Evolutionary conservation across 30 jellyfish, hydroid and myxozoan species (phyloP), one percentile per base, ranked within the genome.

Genomic region (Mastigias papua): DNA sequence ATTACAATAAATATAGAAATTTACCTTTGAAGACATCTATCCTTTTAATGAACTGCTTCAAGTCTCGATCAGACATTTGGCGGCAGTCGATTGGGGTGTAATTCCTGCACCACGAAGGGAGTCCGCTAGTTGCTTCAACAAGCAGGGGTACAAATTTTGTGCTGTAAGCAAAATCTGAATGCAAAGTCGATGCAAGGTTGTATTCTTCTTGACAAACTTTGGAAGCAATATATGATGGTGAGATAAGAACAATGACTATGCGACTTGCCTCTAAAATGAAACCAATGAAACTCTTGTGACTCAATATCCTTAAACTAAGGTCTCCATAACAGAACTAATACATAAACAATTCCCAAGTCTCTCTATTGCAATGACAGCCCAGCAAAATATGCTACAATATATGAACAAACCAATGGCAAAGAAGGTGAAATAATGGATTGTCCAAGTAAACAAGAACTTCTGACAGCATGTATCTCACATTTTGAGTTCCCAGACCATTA

Each of bases 141-240:
- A 66, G 75, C 30, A 93, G 49, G 4, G 85, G 90, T 58, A 84
- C 31, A 60, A 93, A 60, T 27, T 73, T 75, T 15, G 98, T 87
- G 76, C 65, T 42, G 65, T 87, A 93, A 9, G 76, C 60, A 25
- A 54, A 63, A 51, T 88, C 98, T 26, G 78, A 63, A 48, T 92
- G 93, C 87, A 93, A 33, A 11, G 92, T 92, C 22, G 60, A 50
- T 13, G 98, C 96, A 11, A 93, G 86, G 82, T 93, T 93, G 84
- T 80, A 93, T 60, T 93, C 98, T 51, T 93, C 98, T 69, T 93
- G 98, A 63, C 98, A 93, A 65, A 93, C 98, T 70, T 81, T 93
- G 0, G 98, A 93, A 6, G 71, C 80, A 49, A 93, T 20, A 42
- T 93, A 93, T 26, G 88, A 13, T 20, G 91, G 80, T 31, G 98